These are phyloP conservation scores for Apogon talboti DNA, from an alignment of 2,797 vertebrate genomes.

Conservation along the genomic window DNA sequence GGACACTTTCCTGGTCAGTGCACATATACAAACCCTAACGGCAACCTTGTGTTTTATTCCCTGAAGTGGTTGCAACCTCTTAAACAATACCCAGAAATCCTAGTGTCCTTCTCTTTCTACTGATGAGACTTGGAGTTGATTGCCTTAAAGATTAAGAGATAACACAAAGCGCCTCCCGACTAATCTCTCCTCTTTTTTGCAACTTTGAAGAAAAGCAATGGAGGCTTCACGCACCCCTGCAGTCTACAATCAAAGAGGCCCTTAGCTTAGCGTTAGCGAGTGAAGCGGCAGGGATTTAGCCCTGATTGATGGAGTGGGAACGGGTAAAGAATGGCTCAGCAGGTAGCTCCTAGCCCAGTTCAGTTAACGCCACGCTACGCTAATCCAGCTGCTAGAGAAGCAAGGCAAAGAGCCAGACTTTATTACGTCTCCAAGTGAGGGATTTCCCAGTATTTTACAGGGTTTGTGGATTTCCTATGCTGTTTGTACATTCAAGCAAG, in stretches of 20 bases:
- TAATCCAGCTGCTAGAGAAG: slow-evolving; percentile 63
- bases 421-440: slow-evolving; percentile 51
- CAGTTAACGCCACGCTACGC: slow-evolving; percentile 47
- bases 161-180: slow-evolving; percentile 64
- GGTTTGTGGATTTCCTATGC: slow-evolving; percentile 58
- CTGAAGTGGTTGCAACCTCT: slow-evolving; percentile 50
- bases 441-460: slow-evolving; percentile 55
- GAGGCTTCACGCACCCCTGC: slow-evolving; percentile 66
- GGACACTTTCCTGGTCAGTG: slow-evolving; percentile 69
- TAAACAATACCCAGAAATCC: slow-evolving; percentile 58
- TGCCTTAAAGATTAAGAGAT: slow-evolving; percentile 67
- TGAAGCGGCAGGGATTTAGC: slow-evolving; percentile 70
- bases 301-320: slow-evolving; percentile 69
- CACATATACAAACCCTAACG: slow-evolving; percentile 60
- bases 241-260: slow-evolving; percentile 70
- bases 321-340: slow-evolving; percentile 70
- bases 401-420: slow-evolving; percentile 59
- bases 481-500: slow-evolving; percentile 40
- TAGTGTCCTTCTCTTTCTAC: slow-evolving; percentile 39
- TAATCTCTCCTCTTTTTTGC: slow-evolving; percentile 60
- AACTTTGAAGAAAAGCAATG: slow-evolving; percentile 52
- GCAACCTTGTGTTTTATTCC: slow-evolving; percentile 53
- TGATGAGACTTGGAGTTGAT: slow-evolving; percentile 39
- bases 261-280: slow-evolving; percentile 65
- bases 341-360: slow-evolving; percentile 67